phyloP scores from a whole-genome alignment of 2,888 invertebrate species.

The Drosophila phalerata region DNA sequence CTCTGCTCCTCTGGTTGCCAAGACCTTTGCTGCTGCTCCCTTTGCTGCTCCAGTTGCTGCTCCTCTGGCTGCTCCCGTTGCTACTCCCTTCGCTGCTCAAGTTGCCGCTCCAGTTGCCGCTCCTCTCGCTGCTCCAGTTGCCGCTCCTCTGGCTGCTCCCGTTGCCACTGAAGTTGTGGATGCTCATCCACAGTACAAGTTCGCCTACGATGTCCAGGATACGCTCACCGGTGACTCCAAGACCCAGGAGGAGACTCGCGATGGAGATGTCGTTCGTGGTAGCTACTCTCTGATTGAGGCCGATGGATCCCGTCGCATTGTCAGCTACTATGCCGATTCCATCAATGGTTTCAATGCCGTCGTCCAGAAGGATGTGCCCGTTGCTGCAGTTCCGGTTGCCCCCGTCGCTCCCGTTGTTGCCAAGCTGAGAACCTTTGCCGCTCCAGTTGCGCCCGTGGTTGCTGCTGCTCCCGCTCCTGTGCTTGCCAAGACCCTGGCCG shows the following conservation, averaged over 20 bases:
- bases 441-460: conserved; percentile 65
- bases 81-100: conserved; percentile 42
- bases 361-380: conserved; percentile 78
- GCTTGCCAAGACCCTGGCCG: conserved; percentile 79
- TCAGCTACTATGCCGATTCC: conserved; percentile 83
- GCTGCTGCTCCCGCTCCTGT: conserved; percentile 73
- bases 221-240: conserved; percentile 84
- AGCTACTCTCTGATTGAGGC: conserved; percentile 85
- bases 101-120: conserved; percentile 51
- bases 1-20: conserved; percentile 31
- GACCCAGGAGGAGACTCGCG: conserved; percentile 84
- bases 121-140: conserved; percentile 43
- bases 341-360: conserved; percentile 84
- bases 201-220: conserved; percentile 84
- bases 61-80: conserved; percentile 47
- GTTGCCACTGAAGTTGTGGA: conserved; percentile 83
- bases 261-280: conserved; percentile 85
- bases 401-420: conserved; percentile 73
- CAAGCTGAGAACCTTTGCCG: conserved; percentile 60
- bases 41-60: conserved; percentile 39
- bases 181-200: conserved; percentile 83
- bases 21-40: conserved; percentile 33
- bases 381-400: conserved; percentile 67
- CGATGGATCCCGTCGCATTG: conserved; percentile 84
- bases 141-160: conserved; percentile 59